phyloP scores from a whole-genome alignment of 2,797 vertebrate species.

The Pseudochirops corinnae region DNA sequence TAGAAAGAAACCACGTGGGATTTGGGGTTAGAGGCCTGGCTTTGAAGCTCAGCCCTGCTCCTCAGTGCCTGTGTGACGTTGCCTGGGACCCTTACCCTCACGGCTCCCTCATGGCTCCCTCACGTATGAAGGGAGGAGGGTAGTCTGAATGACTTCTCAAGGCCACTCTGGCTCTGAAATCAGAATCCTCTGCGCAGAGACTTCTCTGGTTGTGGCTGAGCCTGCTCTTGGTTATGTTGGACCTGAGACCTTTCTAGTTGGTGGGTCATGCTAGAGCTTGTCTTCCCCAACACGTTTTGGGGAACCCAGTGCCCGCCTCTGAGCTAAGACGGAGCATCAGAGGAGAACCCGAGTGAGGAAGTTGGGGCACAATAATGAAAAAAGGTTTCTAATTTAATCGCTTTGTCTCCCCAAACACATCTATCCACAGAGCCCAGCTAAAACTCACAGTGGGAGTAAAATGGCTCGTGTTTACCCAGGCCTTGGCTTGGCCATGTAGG shows the following conservation, averaged over 20 bases:
- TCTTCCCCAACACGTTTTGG: neutral
- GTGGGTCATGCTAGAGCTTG: neutral
- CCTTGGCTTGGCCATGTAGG: neutral
- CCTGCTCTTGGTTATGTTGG: neutral
- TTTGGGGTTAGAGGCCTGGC: neutral
- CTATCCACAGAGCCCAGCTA: neutral
- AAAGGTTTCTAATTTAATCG: neutral
- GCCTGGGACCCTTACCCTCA: neutral
- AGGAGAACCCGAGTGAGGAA: neutral
- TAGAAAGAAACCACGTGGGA: neutral
- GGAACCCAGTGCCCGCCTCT: neutral
- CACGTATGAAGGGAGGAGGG: neutral
- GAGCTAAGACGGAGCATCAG: neutral
- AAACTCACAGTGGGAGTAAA: neutral
- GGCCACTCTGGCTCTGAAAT: accelerated
- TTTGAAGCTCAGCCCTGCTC: neutral
- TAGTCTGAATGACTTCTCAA: neutral
- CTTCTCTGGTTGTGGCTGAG: neutral
- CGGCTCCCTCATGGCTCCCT: too few relatives aligned
- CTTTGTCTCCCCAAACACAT: too few relatives aligned
- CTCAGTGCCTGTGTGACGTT: neutral
- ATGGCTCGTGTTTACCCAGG: neutral
- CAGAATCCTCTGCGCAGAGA: neutral
- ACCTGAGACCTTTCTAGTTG: neutral
- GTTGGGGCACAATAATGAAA: neutral